phyloP scores from a whole-genome alignment of 2,888 invertebrate genomes.

The Nemoura dubitans region DNA sequence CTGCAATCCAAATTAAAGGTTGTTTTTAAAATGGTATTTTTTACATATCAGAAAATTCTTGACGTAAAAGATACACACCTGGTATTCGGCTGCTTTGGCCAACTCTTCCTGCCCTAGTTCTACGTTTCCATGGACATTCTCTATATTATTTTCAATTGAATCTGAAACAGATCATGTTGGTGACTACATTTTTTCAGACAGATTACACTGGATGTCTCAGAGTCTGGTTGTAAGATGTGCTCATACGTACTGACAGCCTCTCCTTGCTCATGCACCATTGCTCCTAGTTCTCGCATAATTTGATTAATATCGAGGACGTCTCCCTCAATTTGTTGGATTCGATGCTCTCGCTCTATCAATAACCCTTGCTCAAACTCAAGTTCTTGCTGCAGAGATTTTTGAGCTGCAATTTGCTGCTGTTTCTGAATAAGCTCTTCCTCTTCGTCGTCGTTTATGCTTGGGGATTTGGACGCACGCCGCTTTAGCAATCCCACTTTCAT shows the following conservation, averaged over 20 bases:
- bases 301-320: conserved; percentile 85
- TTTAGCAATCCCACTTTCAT: conserved; percentile 71
- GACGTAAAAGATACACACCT: conserved; percentile 61
- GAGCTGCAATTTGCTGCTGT: conserved; percentile 57
- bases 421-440: conserved; percentile 48
- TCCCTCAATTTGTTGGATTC: conserved; percentile 81
- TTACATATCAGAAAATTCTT: conserved; percentile 35
- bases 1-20: conserved; percentile 51
- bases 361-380: conserved; percentile 83
- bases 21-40: no score
- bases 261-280: conserved; percentile 76
- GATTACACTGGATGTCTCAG: no score
- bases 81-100: conserved; percentile 82
- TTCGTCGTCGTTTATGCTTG: conserved; percentile 54
- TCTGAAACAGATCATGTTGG: conserved; percentile 71
- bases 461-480: conserved; percentile 46
- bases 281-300: conserved; percentile 80
- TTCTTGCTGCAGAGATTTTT: conserved; percentile 61
- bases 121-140: conserved; percentile 76
- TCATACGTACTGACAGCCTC: conserved; percentile 74
- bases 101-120: conserved; percentile 82
- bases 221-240: background rate
- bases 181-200: no score
- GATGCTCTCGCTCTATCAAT: conserved; percentile 80
- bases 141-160: conserved; percentile 83